Base-by-base conservation (phyloP, 2,888 invertebrate species). In the Xestia ashworthii region DNA sequence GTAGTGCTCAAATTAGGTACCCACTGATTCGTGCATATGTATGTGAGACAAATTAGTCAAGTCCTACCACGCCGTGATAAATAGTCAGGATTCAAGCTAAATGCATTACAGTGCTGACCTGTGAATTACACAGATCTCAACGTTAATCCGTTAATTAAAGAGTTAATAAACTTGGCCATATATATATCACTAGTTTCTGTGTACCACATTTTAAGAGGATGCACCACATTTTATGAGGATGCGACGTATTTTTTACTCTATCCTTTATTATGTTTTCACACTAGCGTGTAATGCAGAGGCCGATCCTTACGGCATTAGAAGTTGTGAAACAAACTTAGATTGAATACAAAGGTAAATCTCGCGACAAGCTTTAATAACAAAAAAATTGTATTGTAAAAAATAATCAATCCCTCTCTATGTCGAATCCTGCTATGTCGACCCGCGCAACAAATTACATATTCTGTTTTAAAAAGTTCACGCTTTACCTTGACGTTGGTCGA, bases 1-100 rank as follows among this genome's bases (percentile, higher is more conserved):
- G 73, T 75, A 82, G 81, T 83, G 62, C 78, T 81, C 76, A 78
- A 85, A 81, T 85, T 85, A 85, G 72, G 76, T 68, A 71, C 85
- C 83, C 74, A 82, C 85, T 85, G 83, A 83, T 76, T 83, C 77
- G 83, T 77, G 74, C 78, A 81, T 74, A 85, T 76, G 74, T 78
- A 76, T 81, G 81, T 72, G 71, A 77, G 80, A 85, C 80, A 85
- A 85, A 85, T 85, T 83, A 85, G 75, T 73, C 64, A 41, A 74
- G 78, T 62, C 64, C 75, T 41, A 78, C 74, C 22, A 50, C 71
- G 71, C 69, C 8, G 64, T 85, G 76, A 85, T 83, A 76, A 85
- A 85, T 85, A 78, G 80, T 80, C 64, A 50, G 77, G 74, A 74
- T 74, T 85, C 76, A 76, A 80, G 71, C 71, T 79, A 64, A 76